Base-by-base conservation (phyloP, 2,113 vertebrate genomes). In the Psophia crepitans region DNA sequence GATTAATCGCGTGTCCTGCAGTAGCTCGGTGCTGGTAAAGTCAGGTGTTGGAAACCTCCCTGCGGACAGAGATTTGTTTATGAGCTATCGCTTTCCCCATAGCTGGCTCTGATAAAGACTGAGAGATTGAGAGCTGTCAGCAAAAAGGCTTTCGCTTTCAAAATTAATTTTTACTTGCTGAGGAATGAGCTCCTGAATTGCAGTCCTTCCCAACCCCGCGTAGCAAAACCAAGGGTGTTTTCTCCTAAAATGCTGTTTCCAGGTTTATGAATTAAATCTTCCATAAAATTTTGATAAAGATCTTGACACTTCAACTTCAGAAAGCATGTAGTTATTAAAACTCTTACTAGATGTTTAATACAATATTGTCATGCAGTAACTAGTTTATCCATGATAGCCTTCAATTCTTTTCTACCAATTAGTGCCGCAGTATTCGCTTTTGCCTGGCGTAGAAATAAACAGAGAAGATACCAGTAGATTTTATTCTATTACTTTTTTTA, bases 331-430 rank as follows among this genome's bases (percentile, higher is more conserved):
- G 44, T 96, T 87, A 73, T 49, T 89, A 79, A 86, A 96, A 87
- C 87, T 89, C 89, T 82, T 35, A 53, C 57, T 75, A 0, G 16
- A 37, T 85, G 37, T 86, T 96, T 94, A 84, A 84, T 78, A 65
- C 53, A 86, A 63, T 86, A 94, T 89, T 96, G 93, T 68, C 90
- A 93, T 66, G 51, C 51, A 83, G 56, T 77, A 94, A 96, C 92
- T 91, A 89, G 33, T 87, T 93, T 83, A 87, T 60, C 89, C 48
- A 57, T 89, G 69, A 95, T 89, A 82, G 54, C 73, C 64, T 87
- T 93, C 86, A 79, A 49, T 87, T 93, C 61, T 73, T 68, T 84
- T 56, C 92, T 94, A 61, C 80, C 63, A 68, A 54, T 93, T 79
- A 73, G 77, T 32, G 57, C 66, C 65, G 48, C 77, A 33, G 33